phyloP scores from a whole-genome alignment of 2,888 invertebrate species.

The Melikaiella ostensackeni region DNA sequence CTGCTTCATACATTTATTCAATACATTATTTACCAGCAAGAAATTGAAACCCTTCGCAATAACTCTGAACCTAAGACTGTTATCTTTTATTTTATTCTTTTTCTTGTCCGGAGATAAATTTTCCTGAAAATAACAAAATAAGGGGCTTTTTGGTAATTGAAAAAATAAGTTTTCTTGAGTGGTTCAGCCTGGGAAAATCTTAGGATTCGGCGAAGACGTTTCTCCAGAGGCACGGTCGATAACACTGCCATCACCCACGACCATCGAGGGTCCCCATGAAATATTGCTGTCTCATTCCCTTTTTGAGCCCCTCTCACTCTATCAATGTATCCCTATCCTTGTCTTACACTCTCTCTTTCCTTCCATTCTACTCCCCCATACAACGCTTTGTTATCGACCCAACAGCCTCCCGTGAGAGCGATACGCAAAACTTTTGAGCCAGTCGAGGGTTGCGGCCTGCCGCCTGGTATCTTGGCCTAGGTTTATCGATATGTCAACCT shows the following conservation, averaged over 20 bases:
- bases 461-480: slow-evolving; percentile 23
- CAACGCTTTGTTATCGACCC: slow-evolving; percentile 63
- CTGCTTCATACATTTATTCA: background rate
- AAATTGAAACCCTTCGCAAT: background rate
- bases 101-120: background rate
- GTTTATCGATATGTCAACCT: slow-evolving; percentile 38
- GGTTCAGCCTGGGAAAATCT: slow-evolving; percentile 54
- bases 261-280: slow-evolving; percentile 40
- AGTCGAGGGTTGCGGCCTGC: slow-evolving; percentile 23
- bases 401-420: slow-evolving; percentile 61
- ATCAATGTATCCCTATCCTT: slow-evolving; percentile 36
- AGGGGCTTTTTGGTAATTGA: background rate
- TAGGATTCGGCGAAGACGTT: slow-evolving; percentile 61
- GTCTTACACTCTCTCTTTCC: slow-evolving; percentile 10
- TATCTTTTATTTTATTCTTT: background rate
- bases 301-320: slow-evolving; percentile 13
- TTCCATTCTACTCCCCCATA: background rate
- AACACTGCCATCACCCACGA: slow-evolving; percentile 56
- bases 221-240: slow-evolving; percentile 61
- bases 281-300: slow-evolving; percentile 35
- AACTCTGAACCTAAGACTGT: background rate
- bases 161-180: background rate
- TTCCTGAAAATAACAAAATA: background rate
- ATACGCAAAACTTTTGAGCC: slow-evolving; percentile 56
- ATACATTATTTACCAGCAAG: background rate